These are phyloP conservation scores for Psittacara wagleri DNA, from an alignment of 2,113 vertebrate genomes.

Conservation along the genomic window DNA sequence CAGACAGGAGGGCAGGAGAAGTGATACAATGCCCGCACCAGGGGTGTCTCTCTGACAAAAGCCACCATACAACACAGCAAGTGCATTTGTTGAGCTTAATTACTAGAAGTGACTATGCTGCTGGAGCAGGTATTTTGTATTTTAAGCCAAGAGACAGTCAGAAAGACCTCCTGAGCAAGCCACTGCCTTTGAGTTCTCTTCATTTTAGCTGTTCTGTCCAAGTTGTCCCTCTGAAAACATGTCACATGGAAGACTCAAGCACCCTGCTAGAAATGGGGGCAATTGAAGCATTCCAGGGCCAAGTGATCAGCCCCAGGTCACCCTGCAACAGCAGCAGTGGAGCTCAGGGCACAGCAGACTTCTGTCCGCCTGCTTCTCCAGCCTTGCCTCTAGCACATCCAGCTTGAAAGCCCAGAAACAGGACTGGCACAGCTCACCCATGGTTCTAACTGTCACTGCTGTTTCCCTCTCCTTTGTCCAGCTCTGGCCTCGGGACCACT, in stretches of 20 bases:
- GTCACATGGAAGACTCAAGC: not conserved
- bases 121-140: not conserved
- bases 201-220: not conserved
- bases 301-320: not conserved
- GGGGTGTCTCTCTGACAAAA: not conserved
- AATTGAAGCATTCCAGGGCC: not conserved
- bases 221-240: not conserved
- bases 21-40: not conserved
- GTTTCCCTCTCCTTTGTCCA: conserved; percentile 44
- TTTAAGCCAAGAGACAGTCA: not conserved
- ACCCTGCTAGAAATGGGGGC: not conserved
- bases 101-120: not conserved
- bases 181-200: not conserved
- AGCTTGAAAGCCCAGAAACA: not conserved
- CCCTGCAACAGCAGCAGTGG: not conserved
- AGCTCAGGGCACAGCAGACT: not conserved
- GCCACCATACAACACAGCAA: not conserved
- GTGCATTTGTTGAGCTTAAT: not conserved
- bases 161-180: not conserved
- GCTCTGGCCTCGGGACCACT: conserved; percentile 34
- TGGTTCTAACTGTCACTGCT: conserved; percentile 61
- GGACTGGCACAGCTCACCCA: conserved; percentile 66
- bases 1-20: not conserved
- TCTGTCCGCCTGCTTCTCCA: rapidly evolving
- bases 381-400: not conserved